phyloP scores from a whole-genome alignment of 2,888 invertebrate genomes.

The Nycteola revayana region DNA sequence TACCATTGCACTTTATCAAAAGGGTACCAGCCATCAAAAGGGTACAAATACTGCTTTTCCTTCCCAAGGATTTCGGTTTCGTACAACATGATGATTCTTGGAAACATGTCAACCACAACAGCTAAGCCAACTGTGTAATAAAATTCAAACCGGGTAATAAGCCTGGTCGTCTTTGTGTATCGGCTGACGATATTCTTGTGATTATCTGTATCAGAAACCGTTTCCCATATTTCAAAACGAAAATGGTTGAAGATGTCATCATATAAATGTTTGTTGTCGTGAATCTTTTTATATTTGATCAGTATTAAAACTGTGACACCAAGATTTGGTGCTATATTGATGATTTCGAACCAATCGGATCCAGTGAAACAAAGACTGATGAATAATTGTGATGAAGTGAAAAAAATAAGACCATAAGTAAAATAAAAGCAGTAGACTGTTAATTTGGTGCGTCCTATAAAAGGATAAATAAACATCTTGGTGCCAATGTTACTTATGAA shows the following conservation, averaged over 20 bases:
- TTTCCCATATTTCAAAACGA: conserved; percentile 46
- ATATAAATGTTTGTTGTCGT: conserved; percentile 45
- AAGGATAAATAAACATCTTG: conserved; percentile 57
- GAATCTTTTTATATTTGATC: conserved; percentile 52
- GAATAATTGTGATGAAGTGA: conserved; percentile 49
- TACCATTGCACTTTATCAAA: conserved; percentile 65
- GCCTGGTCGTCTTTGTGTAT: conserved; percentile 40
- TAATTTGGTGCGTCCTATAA: conserved; percentile 40
- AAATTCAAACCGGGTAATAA: conserved; percentile 47
- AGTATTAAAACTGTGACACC: conserved; percentile 57
- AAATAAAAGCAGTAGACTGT: conserved; percentile 37
- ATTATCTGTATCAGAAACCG: conserved; percentile 35
- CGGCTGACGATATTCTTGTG: conserved; percentile 42
- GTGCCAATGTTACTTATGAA: conserved; percentile 44
- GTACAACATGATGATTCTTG: conserved; percentile 58
- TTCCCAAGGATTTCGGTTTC: conserved; percentile 42
- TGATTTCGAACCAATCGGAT: conserved; percentile 54
- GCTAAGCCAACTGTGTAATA: conserved; percentile 48
- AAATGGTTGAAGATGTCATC: conserved; percentile 51
- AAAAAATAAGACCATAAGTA: conserved; percentile 35
- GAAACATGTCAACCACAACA: conserved; percentile 51
- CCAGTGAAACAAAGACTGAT: conserved; percentile 45
- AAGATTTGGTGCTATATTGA: conserved; percentile 62
- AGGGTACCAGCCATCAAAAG: conserved; percentile 70
- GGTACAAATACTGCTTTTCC: conserved; percentile 49